phyloP scores from a whole-genome alignment of 1,140 invertebrate genomes.

The Myzus persicae region DNA sequence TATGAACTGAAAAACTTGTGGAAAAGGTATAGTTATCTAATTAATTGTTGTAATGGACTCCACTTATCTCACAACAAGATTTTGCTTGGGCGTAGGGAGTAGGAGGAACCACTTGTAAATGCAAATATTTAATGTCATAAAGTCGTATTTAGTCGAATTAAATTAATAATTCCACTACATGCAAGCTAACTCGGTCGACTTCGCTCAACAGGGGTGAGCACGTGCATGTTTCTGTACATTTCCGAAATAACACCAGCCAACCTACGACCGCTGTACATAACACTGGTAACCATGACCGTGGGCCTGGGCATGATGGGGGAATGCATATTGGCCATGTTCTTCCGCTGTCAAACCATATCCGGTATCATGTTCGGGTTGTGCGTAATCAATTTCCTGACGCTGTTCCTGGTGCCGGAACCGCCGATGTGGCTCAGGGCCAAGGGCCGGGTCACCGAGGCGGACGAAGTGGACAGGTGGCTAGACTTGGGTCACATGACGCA shows the following conservation, averaged over 20 bases:
- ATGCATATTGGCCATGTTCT: slow-evolving; percentile 65
- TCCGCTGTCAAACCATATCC: slow-evolving; percentile 63
- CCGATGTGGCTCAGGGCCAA: slow-evolving; percentile 71
- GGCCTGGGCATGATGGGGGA: slow-evolving; percentile 67
- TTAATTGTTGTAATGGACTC: too few relatives aligned
- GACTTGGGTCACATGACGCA: not conserved
- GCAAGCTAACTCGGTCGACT: not conserved
- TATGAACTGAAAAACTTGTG: too few relatives aligned
- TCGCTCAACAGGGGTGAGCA: slow-evolving; percentile 61
- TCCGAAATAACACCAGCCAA: slow-evolving; percentile 62
- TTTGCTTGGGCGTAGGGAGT: too few relatives aligned
- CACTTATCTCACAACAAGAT: too few relatives aligned
- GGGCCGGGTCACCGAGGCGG: slow-evolving; percentile 68
- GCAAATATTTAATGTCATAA: not conserved
- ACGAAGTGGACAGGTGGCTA: not conserved
- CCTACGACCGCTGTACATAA: slow-evolving; percentile 62
- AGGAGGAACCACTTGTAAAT: not conserved
- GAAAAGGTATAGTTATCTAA: too few relatives aligned
- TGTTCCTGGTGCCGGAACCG: slow-evolving; percentile 75
- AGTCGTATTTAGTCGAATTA: not conserved
- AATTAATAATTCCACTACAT: not conserved
- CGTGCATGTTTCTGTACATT: slow-evolving; percentile 62
- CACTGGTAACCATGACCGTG: slow-evolving; percentile 66
- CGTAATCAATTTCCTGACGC: slow-evolving; percentile 64
- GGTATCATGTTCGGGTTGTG: slow-evolving; percentile 58